Conservation (phyloP, 2,888 invertebrate species). For the Pristionchus fissidentatus region DNA sequence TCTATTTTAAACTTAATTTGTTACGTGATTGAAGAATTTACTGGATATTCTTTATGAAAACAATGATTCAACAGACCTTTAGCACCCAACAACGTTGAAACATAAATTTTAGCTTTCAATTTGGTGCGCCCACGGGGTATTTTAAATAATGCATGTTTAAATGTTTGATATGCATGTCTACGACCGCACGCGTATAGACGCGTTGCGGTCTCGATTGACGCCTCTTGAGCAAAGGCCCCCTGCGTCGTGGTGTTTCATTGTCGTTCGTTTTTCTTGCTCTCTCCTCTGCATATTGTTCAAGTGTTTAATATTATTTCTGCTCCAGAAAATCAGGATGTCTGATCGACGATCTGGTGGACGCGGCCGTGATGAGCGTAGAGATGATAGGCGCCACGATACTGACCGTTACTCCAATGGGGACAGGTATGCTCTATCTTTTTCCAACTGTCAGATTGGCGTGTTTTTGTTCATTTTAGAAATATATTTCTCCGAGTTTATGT, state of each 20-base stretch:
- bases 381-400: not conserved
- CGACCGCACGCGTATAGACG: too few relatives aligned
- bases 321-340: not conserved
- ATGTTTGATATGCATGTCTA: too few relatives aligned
- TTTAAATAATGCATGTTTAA: too few relatives aligned
- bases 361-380: slow-evolving; percentile 29
- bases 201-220: not conserved
- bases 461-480: not conserved
- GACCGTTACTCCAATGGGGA: slow-evolving; percentile 38
- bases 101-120: too few relatives aligned
- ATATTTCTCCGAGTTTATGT: not conserved
- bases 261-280: not conserved
- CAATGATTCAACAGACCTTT: too few relatives aligned
- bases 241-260: not conserved
- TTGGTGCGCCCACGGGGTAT: too few relatives aligned
- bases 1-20: too few relatives aligned
- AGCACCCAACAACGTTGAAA: too few relatives aligned
- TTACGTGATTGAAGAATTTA: too few relatives aligned
- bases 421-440: slow-evolving; percentile 14
- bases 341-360: slow-evolving; percentile 48
- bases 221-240: not conserved
- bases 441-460: not conserved
- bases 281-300: not conserved
- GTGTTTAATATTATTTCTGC: not conserved
- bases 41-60: too few relatives aligned